Evolutionary conservation across 2,113 vertebrate genomes (phyloP), one percentile per base, ranked within the genome.

Genomic region (Podarcis raffonei): DNA sequence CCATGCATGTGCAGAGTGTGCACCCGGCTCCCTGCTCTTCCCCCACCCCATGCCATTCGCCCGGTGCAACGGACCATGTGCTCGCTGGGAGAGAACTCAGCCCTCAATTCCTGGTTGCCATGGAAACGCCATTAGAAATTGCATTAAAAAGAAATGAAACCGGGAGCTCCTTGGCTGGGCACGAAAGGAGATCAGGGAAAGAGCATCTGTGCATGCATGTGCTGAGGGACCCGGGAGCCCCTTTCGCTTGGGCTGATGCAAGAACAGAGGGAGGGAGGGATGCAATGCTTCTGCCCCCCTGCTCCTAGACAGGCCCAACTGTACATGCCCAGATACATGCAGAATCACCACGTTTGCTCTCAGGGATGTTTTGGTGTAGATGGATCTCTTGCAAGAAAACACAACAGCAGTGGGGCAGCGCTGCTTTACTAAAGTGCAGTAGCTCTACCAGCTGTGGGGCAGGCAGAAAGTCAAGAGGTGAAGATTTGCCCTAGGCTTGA

Each of bases 91-190:
- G 65, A 53, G 87, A 30, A 85, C 86, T 83, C 92, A 69, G 84
- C 89, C 81, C 83, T 79, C 22, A 4, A 32, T 68, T 89, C 86
- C 91, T 90, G 72, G 93, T 95, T 93, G 92, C 94, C 89, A 93
- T 93, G 91, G 92, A 85, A 92, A 95, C 93, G 65, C 92, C 88
- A 90, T 92, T 12, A 81, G 93, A 94, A 95, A 93, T 93, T 90
- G 91, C 92, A 90, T 95, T 94, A 94, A 93, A 94, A 94, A 95
- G 92, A 91, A 92, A 93, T 89, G 84, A 95, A 95, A 93, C 90
- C 88, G 90, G 92, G 81, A 81, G 93, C 89, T 94, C 93, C 92
- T 92, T 91, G 93, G 84, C 85, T 92, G 87, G 91, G 87, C 86
- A 76, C 83, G 75, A n/a, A 30, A 72, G 53, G 68, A 6, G 48